These are phyloP conservation scores for Scolopax bukidnonensis DNA, from an alignment of 2,797 vertebrate genomes.

Conservation along the genomic window DNA sequence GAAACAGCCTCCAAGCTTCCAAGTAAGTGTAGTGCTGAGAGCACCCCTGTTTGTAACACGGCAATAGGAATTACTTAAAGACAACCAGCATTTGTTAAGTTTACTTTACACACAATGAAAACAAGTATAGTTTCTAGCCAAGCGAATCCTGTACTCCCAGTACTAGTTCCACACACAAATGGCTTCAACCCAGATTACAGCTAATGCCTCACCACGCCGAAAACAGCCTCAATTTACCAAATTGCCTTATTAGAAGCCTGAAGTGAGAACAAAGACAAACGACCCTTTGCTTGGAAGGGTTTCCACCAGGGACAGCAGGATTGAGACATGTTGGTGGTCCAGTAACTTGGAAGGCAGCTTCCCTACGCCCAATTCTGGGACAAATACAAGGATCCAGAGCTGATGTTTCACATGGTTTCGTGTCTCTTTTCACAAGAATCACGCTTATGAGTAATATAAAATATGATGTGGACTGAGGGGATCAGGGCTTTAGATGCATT, in stretches of 20 bases:
- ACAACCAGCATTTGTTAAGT: not conserved
- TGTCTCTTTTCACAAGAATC: not conserved
- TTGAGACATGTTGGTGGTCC: not conserved
- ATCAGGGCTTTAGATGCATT: not conserved
- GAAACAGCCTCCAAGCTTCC: not conserved
- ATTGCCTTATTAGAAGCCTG: not conserved
- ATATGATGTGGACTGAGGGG: not conserved
- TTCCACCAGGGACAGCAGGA: not conserved
- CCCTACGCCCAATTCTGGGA: not conserved
- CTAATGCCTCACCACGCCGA: not conserved
- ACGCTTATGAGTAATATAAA: not conserved
- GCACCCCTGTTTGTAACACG: not conserved
- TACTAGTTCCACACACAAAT: not conserved
- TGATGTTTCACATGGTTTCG: not conserved
- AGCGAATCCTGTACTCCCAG: not conserved
- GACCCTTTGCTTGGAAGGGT: not conserved
- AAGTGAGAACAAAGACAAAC: not conserved
- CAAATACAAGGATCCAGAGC: not conserved
- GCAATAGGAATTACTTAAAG: not conserved
- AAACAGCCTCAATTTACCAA: not conserved
- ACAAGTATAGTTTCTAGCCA: not conserved
- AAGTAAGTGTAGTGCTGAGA: not conserved
- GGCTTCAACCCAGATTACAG: not conserved
- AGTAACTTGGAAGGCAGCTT: not conserved
- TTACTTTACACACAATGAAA: not conserved